Conservation (phyloP, 1,140 invertebrate genomes). For the Dolichoris vasculosae region DNA sequence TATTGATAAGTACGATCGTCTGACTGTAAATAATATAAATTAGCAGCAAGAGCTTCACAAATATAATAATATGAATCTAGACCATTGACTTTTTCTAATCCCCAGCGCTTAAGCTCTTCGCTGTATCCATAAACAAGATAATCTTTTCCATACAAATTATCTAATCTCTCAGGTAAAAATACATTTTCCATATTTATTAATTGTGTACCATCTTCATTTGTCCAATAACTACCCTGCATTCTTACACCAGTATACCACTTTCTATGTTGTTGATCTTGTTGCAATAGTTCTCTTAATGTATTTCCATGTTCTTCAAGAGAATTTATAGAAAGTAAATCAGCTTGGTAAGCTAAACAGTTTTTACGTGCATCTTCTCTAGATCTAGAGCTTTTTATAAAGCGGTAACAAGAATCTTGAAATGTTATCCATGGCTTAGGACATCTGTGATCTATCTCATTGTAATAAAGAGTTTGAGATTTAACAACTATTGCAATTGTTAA, state of each 20-base stretch:
- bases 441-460: constrained; percentile 67
- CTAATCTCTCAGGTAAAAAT: constrained; percentile 81
- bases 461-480: constrained; percentile 60
- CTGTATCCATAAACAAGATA: constrained; percentile 83
- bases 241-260: constrained; percentile 90
- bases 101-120: constrained; percentile 85
- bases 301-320: constrained; percentile 91
- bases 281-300: constrained; percentile 84
- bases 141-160: constrained; percentile 73
- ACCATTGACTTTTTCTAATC: constrained; percentile 86
- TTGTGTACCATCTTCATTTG: constrained; percentile 88
- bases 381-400: constrained; percentile 90
- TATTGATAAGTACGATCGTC: constrained; percentile 89
- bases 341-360: constrained; percentile 87
- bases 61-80: constrained; percentile 87
- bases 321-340: constrained; percentile 87
- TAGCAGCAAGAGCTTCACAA: constrained; percentile 86
- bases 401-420: constrained; percentile 86
- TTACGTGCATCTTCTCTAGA: constrained; percentile 85
- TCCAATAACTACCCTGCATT: constrained; percentile 84
- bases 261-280: constrained; percentile 88
- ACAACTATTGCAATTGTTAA: constrained; percentile 18
- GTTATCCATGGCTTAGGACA: constrained; percentile 90
- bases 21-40: constrained; percentile 81
- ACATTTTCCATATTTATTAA: constrained; percentile 87